Conservation (phyloP, 2,888 invertebrate species). For the Eutolmus rufibarbis region DNA sequence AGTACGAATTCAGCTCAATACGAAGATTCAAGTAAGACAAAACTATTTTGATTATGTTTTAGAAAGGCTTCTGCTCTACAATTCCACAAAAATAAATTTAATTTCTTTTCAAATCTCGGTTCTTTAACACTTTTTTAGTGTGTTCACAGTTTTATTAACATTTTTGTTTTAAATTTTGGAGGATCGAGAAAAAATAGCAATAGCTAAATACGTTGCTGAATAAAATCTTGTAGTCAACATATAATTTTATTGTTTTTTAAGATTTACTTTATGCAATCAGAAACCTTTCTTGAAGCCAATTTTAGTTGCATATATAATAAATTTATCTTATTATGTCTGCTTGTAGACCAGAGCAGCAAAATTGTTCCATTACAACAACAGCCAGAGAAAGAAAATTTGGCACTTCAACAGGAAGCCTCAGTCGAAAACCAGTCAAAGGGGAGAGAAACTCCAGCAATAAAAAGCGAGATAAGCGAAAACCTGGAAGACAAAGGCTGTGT, state of each 20-base stretch:
- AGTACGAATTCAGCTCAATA: constrained; percentile 49
- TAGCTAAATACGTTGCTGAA: too few relatives aligned
- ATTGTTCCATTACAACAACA: constrained; percentile 43
- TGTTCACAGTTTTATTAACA: too few relatives aligned
- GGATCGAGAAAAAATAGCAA: too few relatives aligned
- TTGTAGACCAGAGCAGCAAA: constrained; percentile 45
- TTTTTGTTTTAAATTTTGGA: too few relatives aligned
- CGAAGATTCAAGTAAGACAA: constrained; percentile 49
- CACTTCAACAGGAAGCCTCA: constrained; percentile 40
- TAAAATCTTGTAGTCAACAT: too few relatives aligned
- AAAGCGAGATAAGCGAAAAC: constrained; percentile 48
- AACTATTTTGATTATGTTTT: neutral
- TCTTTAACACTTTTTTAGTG: too few relatives aligned
- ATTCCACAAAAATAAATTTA: neutral
- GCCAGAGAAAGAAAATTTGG: constrained; percentile 40
- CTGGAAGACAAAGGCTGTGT: constrained; percentile 41
- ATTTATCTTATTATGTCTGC: neutral
- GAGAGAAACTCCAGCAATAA: constrained; percentile 47
- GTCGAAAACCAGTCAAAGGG: constrained; percentile 47
- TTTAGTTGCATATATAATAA: neutral
- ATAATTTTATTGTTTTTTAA: too few relatives aligned
- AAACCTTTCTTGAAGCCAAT: too few relatives aligned
- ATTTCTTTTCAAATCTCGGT: too few relatives aligned
- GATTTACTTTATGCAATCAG: too few relatives aligned
- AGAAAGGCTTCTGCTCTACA: neutral